Evolutionary conservation across 2,113 vertebrate genomes (phyloP), one percentile per base, ranked within the genome.

Genomic region (Erpornis zantholeuca): DNA sequence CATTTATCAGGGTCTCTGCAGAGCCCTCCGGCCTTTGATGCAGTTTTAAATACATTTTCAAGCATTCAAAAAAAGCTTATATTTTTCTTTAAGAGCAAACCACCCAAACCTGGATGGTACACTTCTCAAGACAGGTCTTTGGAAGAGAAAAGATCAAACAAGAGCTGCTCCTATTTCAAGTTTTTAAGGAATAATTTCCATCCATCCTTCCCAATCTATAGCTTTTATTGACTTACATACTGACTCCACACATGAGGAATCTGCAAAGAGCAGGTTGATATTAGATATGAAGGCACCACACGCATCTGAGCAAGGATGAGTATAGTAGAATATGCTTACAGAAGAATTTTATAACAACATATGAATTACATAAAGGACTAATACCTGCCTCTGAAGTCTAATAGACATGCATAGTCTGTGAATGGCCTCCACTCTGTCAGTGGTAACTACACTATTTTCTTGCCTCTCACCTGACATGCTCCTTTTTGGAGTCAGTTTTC

Each of bases 241-340:
- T 54, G 21, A 82, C 47, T 59, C 15, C 3, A 33, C 44, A 82
- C 29, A 76, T 23, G 18, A 78, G 15, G 5, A 29, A 70, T 50
- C 63, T 35, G 49, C 11, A 63, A 50, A 81, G 8, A 84, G 14
- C 29, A 86, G n/a, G 42, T 5, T 53, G 19, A 33, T 89, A 78
- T n/a, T 27, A 57, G 25, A 45, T 17, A 23, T 1, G 16, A 85
- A 87, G 38, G 33, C 15, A 70, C 3, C 17, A 81, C 13, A 20
- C 0, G 2, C 27, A 15, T 11, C 29, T n/a, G 15, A 57, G 25
- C n/a, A 84, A 84, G 38, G 35, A 79, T 36, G 9, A 0, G 0
- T 25, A 3, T 4, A 65, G 27, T 11, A 19, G 25, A 53, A 63
- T 45, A 45, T 5, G 23, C 40, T 69, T 53, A 36, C 56, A 80